These are phyloP conservation scores for Rhinatrema bivittatum DNA, from an alignment of 2,797 vertebrate species.

Conservation along the genomic window DNA sequence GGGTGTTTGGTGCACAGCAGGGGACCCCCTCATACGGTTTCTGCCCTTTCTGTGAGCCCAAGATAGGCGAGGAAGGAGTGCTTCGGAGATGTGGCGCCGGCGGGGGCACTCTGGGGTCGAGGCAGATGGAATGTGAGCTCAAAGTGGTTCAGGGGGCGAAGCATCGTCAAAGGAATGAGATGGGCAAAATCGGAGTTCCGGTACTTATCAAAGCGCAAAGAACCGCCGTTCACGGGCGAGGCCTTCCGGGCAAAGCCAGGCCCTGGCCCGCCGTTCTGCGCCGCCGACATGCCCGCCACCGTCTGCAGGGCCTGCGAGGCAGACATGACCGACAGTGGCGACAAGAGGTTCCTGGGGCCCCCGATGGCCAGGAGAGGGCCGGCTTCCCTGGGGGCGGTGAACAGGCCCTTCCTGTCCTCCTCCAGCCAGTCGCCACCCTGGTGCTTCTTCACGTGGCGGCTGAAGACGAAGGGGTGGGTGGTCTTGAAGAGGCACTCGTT, in stretches of 20 bases:
- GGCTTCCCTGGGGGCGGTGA: conserved; percentile 39
- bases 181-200: conserved; percentile 88
- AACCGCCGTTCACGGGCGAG: conserved; percentile 64
- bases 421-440: conserved; percentile 59
- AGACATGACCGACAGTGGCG: conserved; percentile 83
- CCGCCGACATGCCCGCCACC: conserved; percentile 85
- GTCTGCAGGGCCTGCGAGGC: conserved; percentile 95
- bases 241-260: conserved; percentile 60
- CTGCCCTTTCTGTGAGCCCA: conserved; percentile 89
- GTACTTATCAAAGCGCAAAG: conserved; percentile 78
- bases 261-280: conserved; percentile 48
- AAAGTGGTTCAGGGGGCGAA: conserved; percentile 82
- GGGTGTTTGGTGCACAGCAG: conserved; percentile 61
- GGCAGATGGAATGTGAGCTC: conserved; percentile 82
- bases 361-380: conserved; percentile 55
- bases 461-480: conserved; percentile 95
- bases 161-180: conserved; percentile 94
- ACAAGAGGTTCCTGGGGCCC: conserved; percentile 70
- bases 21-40: conserved; percentile 78
- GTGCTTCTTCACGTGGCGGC: conserved; percentile 96
- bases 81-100: conserved; percentile 78
- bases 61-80: conserved; percentile 98
- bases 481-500: conserved; percentile 94
- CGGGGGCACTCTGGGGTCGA: conserved; percentile 73
- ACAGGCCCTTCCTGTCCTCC: conserved; percentile 56